phyloP scores from a whole-genome alignment of 2,113 vertebrate species.

The Gambusia affinis region DNA sequence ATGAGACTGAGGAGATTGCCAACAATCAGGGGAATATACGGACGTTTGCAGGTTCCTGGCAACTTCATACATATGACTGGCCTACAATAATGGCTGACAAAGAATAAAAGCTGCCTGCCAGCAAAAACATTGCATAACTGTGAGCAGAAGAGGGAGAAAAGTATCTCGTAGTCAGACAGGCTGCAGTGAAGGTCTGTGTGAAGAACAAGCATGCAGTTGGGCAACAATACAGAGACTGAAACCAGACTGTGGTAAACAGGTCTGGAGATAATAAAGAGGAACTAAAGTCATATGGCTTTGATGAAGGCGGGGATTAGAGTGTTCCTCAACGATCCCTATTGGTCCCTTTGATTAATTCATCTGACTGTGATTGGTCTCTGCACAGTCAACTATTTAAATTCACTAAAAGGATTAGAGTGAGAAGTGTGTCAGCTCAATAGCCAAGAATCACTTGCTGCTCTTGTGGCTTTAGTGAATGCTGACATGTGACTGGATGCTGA shows the following conservation, averaged over 20 bases:
- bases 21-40: slow-evolving; percentile 2
- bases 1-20: neutral
- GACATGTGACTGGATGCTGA: slow-evolving; percentile 9
- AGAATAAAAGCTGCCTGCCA: slow-evolving; percentile 1
- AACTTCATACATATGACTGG: slow-evolving; percentile 5
- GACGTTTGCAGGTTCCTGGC: neutral
- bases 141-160: slow-evolving; percentile 26
- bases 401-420: slow-evolving; percentile 41
- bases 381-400: slow-evolving; percentile 6
- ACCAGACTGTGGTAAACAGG: slow-evolving; percentile 25
- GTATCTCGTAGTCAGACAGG: neutral
- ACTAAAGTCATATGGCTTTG: slow-evolving; percentile 26
- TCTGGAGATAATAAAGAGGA: slow-evolving; percentile 42
- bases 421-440: slow-evolving; percentile 42
- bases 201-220: slow-evolving; percentile 1
- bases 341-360: slow-evolving; percentile 29
- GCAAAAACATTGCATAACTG: slow-evolving; percentile 28
- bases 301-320: neutral
- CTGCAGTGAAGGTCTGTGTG: neutral
- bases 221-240: neutral
- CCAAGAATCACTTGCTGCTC: neutral
- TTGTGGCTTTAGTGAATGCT: neutral
- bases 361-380: slow-evolving; percentile 31
- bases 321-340: slow-evolving; percentile 29
- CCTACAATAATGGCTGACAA: slow-evolving; percentile 18